Evolutionary conservation across 2,888 invertebrate genomes (phyloP), one percentile per base, ranked within the genome.

Genomic region (Ophioninae sp.): DNA sequence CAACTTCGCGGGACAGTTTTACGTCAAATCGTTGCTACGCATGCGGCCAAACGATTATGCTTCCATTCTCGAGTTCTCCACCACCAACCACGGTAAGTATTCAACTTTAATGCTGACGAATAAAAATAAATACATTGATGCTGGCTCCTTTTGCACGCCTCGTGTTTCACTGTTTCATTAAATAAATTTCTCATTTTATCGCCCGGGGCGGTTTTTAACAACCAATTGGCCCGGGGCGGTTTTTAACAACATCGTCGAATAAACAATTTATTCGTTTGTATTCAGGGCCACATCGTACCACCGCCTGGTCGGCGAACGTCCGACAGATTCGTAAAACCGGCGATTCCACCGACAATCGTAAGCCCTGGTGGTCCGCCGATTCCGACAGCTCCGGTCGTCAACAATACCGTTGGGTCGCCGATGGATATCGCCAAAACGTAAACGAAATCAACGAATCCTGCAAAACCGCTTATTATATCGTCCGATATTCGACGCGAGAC

Each of bases 241-340:
- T 30, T 44, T 10, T 2, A 2, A 44, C 10, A 44, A 44, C 44
- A 10, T 17, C 17, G 50, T 17, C 50, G 17, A 50, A 50, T 50
- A 10, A 50, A 50, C 17, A 17, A 10, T 6, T 50, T 17, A 50
- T 50, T 50, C 5, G 50, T 50, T 70, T 8, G 21, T 30, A n/a
- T 79, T 85, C 37, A 92, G 92, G 90, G 90, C 44, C 92, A 91
- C 73, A 88, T 91, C 79, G 89, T 90, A 74, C 88, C 91, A 79
- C 85, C 93, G 87, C 89, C 93, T 86, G 94, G 94, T 86, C 95
- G 96, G 85, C 95, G 96, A 72, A 94, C 96, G 59, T 96, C 96
- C 89, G 97, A 97, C 92, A 95, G 97, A 88, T 97, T 97, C 91
- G 96, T 97, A 83, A 97, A 97, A 93, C 97, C 97, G 83, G 97